A percentile compares a stretch with the other conserved stretches of the same genome.
Evolutionary conservation across 1,140 invertebrate genomes (phyloP).

Genomic region (Mamestra configurata): DNA sequence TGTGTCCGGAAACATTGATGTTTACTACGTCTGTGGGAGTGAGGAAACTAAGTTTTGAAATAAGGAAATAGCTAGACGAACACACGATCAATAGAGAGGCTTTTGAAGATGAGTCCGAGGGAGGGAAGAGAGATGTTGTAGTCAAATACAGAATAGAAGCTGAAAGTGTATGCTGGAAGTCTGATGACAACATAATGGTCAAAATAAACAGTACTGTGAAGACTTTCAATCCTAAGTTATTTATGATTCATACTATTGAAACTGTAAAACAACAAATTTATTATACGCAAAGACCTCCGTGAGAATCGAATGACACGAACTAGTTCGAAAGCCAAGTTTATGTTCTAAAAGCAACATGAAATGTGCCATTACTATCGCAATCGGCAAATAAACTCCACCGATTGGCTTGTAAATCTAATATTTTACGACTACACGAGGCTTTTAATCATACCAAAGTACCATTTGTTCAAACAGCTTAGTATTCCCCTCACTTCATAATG

Average conservation of each 20-base stretch:
- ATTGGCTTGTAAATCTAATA: slow-evolving; percentile 24
- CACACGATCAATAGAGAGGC: background rate
- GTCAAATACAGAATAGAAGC: too few relatives aligned
- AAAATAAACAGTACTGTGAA: too few relatives aligned
- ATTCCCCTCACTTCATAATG: slow-evolving; percentile 4
- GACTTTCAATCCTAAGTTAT: too few relatives aligned
- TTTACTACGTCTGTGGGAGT: background rate
- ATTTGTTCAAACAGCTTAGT: slow-evolving; percentile 20
- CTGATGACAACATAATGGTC: too few relatives aligned
- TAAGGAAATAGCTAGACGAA: background rate
- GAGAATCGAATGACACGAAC: background rate
- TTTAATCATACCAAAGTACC: slow-evolving; percentile 12
- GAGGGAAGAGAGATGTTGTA: background rate
- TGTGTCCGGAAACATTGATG: slow-evolving; percentile 3
- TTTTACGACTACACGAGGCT: slow-evolving; percentile 3
- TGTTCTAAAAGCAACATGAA: background rate
- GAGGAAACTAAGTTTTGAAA: slow-evolving; percentile 1
- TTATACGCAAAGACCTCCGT: background rate
- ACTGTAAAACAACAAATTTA: too few relatives aligned
- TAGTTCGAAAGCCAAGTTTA: too few relatives aligned
- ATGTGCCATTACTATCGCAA: background rate
- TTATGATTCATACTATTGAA: too few relatives aligned
- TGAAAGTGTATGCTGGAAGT: too few relatives aligned
- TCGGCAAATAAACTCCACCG: slow-evolving; percentile 16
- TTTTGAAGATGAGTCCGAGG: background rate